Evolutionary conservation across 2,797 vertebrate species (phyloP).

Genomic region (Perodicticus potto): DNA sequence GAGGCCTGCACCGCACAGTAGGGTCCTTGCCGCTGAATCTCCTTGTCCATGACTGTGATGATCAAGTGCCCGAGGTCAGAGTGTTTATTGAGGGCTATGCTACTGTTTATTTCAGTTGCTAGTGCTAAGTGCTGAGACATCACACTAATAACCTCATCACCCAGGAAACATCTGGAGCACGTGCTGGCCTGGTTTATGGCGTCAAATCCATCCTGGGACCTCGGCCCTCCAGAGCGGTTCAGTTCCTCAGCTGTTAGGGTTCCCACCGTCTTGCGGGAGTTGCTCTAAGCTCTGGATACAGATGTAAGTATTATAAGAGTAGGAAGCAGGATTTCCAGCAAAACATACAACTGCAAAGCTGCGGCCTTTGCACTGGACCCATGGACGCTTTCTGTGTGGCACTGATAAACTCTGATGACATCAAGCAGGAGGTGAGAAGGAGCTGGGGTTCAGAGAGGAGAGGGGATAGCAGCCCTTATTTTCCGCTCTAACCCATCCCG

Average conservation of each 20-base stretch:
- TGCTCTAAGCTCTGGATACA: not conserved
- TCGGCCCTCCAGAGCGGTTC: fast-evolving
- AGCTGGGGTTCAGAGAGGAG: not conserved
- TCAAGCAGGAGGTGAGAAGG: not conserved
- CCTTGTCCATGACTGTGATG: not conserved
- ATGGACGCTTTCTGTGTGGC: not conserved
- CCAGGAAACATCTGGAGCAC: not conserved
- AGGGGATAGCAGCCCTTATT: not conserved
- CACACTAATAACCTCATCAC: not conserved
- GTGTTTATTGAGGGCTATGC: not conserved
- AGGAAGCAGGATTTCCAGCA: not conserved
- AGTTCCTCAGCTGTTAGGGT: fast-evolving
- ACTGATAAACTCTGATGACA: not conserved
- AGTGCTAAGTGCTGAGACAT: not conserved
- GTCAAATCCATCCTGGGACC: not conserved
- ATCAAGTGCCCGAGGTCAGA: not conserved
- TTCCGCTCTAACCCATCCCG: not conserved
- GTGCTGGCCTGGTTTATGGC: fast-evolving
- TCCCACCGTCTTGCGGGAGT: fast-evolving
- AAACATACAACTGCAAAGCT: not conserved
- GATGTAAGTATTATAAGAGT: not conserved
- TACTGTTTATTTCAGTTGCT: not conserved
- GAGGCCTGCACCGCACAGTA: fast-evolving
- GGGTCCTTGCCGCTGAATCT: not conserved
- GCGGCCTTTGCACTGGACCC: not conserved